A percentile compares a stretch with the other conserved stretches of the same genome.
These are phyloP conservation scores for Tupaia chinensis DNA, from an alignment of 2,113 vertebrate genomes.

Conservation along the genomic window DNA sequence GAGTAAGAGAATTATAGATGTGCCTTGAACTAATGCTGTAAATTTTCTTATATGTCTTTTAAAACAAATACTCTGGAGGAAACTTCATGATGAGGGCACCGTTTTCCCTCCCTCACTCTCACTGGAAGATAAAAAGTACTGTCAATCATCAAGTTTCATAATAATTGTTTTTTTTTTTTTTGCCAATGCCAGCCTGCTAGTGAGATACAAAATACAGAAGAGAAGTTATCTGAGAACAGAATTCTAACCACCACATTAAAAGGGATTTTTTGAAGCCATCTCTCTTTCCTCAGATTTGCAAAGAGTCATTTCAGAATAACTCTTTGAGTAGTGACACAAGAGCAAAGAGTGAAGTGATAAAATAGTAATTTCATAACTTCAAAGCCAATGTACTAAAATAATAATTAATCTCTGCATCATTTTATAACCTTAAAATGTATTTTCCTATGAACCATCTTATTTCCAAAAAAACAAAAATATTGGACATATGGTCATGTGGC, in stretches of 20 bases:
- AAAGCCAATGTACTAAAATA: constrained; percentile 28
- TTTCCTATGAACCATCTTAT: neutral
- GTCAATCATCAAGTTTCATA: constrained; percentile 35
- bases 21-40: neutral
- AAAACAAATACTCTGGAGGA: neutral
- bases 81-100: neutral
- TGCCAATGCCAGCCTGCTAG: neutral
- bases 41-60: constrained; percentile 50
- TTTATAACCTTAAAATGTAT: neutral
- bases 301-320: constrained; percentile 46
- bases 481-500: neutral
- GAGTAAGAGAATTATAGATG: constrained; percentile 9
- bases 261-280: neutral
- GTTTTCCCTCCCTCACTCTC: neutral
- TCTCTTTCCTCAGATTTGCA: neutral
- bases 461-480: constrained; percentile 21
- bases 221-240: constrained; percentile 16
- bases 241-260: constrained; percentile 20
- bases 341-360: constrained; percentile 19
- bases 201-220: constrained; percentile 27
- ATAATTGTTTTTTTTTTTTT: constrained; percentile 57
- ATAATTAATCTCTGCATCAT: neutral
- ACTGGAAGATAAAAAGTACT: constrained; percentile 27
- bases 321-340: constrained; percentile 9
- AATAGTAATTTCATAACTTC: constrained; percentile 16